Evolutionary conservation across 1,140 invertebrate species (phyloP), one percentile per base, ranked within the genome.

Genomic region (Bicyclus anynana): DNA sequence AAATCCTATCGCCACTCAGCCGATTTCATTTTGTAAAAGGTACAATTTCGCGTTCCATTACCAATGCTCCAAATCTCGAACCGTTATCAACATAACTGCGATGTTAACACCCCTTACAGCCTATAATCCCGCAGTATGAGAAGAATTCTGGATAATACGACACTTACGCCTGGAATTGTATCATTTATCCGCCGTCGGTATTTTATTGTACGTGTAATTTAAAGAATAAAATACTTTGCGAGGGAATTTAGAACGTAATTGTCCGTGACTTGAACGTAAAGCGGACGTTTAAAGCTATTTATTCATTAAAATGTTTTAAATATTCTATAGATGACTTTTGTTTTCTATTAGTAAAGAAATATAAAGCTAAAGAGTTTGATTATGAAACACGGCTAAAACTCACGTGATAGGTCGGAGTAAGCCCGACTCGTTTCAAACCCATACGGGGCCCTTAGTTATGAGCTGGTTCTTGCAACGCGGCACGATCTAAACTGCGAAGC

Each of bases 91-190:
- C 13, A 16, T 16, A 16, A 38, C 37, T 14, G 37, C 37, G 13
- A 38, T 17, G 37, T 38, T 38, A 38, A 17, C 13, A 38, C 37
- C 16, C 37, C 37, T 13, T 16, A 38, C 16, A 38, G 13, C 37
- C 37, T 38, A 38, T 38, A 38, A 38, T 38, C 37, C 37, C 37
- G 37, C 37, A 38, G 37, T 38, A 38, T 38, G 37, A 38, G 37
- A 38, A 17, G 37, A 38, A 38, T 38, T 17, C 37, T 38, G 37
- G 13, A 38, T 38, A 38, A 38, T 16, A 38, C 37, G 37, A 38
- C 37, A 38, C 37, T 38, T 38, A 38, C 37, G 16, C 16, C 16
- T 38, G 14, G 6, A 38, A 38, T 38, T 38, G 37, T 38, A 38
- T 38, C 37, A 38, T 38, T 38, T 38, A 38, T 38, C 37, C 14